These are phyloP conservation scores for Cyanistes caeruleus DNA, from an alignment of 2,113 vertebrate genomes.

Conservation along the genomic window DNA sequence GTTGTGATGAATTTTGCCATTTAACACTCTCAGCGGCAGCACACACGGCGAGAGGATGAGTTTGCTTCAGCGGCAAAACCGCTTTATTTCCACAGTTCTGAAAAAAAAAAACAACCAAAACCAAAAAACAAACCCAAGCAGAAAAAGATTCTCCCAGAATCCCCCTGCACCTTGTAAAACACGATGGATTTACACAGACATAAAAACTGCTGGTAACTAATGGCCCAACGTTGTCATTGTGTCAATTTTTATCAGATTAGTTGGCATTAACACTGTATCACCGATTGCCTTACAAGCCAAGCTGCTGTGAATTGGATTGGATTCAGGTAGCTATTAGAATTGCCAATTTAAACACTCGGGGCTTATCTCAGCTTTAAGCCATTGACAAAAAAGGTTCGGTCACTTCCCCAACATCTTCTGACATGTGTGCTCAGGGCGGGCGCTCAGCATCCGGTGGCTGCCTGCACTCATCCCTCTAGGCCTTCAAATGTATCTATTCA, in stretches of 20 bases:
- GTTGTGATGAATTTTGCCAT: conserved; percentile 84
- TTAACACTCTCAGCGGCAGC: conserved; percentile 70
- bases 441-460: conserved; percentile 11
- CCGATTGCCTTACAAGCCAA: conserved; percentile 67
- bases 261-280: conserved; percentile 66
- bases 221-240: conserved; percentile 37
- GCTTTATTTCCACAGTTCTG: neutral
- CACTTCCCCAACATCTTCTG: conserved; percentile 48
- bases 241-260: conserved; percentile 71
- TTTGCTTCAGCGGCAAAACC: neutral
- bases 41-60: conserved; percentile 6
- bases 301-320: conserved; percentile 47
- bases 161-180: conserved; percentile 43
- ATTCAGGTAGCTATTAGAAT: conserved; percentile 69
- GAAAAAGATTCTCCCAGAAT: conserved; percentile 43
- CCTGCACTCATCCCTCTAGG: conserved; percentile 43
- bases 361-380: conserved; percentile 60
- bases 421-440: conserved; percentile 44
- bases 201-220: conserved; percentile 64
- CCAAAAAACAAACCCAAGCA: neutral
- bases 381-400: conserved; percentile 66
- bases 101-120: neutral
- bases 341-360: conserved; percentile 53
- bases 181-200: conserved; percentile 65
- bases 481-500: conserved; percentile 61